Evolutionary conservation across 64 coral and sea anemone species (phyloP).

Genomic region (Hydrozoanthus tunicans): DNA sequence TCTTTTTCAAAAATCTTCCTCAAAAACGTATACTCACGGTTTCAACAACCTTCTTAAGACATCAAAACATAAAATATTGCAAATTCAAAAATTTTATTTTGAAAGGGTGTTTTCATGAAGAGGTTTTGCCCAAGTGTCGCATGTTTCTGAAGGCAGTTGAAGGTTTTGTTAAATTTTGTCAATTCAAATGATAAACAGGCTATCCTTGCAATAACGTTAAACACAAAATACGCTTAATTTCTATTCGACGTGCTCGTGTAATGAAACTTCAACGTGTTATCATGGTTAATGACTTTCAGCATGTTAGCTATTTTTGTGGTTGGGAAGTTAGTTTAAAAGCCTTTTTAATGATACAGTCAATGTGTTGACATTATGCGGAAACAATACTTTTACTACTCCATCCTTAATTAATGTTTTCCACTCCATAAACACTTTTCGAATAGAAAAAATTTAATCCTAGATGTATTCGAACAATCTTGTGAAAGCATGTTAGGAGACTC

Average conservation of each 20-base stretch:
- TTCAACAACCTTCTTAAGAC: conserved; percentile 27
- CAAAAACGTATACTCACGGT: conserved; percentile 26
- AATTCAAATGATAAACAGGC: conserved; percentile 32
- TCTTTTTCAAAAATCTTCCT: background rate
- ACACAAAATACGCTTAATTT: conserved; percentile 13
- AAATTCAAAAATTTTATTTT: conserved; percentile 23
- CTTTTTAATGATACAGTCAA: conserved; percentile 85
- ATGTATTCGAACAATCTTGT: conserved; percentile 34
- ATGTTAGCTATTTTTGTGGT: conserved; percentile 77
- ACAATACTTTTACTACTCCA: conserved; percentile 94
- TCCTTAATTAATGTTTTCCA: conserved; percentile 98
- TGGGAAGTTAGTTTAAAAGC: conserved; percentile 72
- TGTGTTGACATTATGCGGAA: conserved; percentile 97
- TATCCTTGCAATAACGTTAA: conserved; percentile 9
- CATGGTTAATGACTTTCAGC: conserved; percentile 68
- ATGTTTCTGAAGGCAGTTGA: conserved; percentile 10
- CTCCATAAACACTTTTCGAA: conserved; percentile 85
- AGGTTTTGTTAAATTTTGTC: conserved; percentile 24
- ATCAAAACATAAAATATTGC: conserved; percentile 4
- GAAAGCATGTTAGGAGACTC: conserved; percentile 46
- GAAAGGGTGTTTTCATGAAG: conserved; percentile 13
- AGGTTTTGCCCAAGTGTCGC: background rate
- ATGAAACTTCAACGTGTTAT: conserved; percentile 60
- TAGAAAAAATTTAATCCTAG: conserved; percentile 61
- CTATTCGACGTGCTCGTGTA: background rate